Base-by-base conservation (phyloP, 2,888 invertebrate genomes). In the Entomobrya proxima region DNA sequence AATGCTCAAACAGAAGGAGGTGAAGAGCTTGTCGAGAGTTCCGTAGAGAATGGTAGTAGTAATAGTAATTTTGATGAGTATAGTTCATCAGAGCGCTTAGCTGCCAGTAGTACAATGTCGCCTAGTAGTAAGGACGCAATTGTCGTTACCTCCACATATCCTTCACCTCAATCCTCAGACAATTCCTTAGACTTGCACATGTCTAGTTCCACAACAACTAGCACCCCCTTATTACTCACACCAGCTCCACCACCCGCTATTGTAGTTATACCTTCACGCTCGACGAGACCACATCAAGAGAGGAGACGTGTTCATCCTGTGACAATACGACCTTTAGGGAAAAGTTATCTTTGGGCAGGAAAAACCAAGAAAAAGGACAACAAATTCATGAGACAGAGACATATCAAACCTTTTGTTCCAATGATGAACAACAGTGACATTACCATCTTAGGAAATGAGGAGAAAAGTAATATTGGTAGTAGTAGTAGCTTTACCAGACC, bases 251-350 rank as follows among this genome's bases (percentile, higher is more conserved):
- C 79, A 15, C 78, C 85, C 64, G 77, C 85, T 76, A 79, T 79
- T 85, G 74, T 85, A 79, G 79, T 74, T 30, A 64, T 21, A 32
- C 47, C 79, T 9, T 24, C 79, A 52, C 47, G 32, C 47, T 64
- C 72, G 27, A 79, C 78, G 7, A 64, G 58, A 74, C 44, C 72
- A 30, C 72, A 52, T 15, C 64, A 76, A 6, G 27, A 55, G 18
- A 77, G 84, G 32, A 21, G 79, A 74, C 11, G 27, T 3, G 74
- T 85, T 6, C 85, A 85, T 37, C 85, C 85, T 15, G 85, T 85
- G 85, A 85, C 85, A n/a, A 85, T 85, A 24, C 72, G 85, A 74
- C 85, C 85, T 6, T 58, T 85, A 47, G 85, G 85, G 13, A 85
- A 85, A 52, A 79, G 79, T 32, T 85, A 85, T 79, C 55, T 85